Evolutionary conservation across 1,140 invertebrate species (phyloP).

Genomic region (Coenobita brevimanus): DNA sequence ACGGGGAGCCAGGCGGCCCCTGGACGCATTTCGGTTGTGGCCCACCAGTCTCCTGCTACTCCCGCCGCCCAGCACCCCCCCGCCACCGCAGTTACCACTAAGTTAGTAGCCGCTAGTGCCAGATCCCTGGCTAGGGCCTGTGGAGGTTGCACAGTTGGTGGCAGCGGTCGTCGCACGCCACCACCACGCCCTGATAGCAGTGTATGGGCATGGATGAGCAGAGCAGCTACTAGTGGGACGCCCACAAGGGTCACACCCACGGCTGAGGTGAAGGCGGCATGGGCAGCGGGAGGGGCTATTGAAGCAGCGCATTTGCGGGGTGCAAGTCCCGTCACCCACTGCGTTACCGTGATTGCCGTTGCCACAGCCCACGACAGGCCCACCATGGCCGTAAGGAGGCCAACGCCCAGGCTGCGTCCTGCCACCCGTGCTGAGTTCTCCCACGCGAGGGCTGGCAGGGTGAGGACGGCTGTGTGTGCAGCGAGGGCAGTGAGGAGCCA

Average conservation of each 20-base stretch:
- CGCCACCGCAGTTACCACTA: slow-evolving; percentile 59
- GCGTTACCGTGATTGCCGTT: slow-evolving; percentile 69
- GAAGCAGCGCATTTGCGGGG: slow-evolving; percentile 74
- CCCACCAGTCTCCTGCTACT: slow-evolving; percentile 68
- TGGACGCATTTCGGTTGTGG: slow-evolving; percentile 1
- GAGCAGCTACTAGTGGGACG: slow-evolving; percentile 76
- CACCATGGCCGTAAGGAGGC: slow-evolving; percentile 69
- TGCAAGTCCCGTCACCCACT: slow-evolving; percentile 61
- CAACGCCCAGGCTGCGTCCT: slow-evolving; percentile 75
- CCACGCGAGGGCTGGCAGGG: slow-evolving; percentile 78
- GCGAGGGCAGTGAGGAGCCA: slow-evolving; percentile 81
- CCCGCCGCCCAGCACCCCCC: slow-evolving; percentile 64
- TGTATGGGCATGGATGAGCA: slow-evolving; percentile 62
- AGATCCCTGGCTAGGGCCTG: slow-evolving; percentile 59
- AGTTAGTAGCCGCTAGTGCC: slow-evolving; percentile 64
- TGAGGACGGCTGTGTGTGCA: slow-evolving; percentile 80
- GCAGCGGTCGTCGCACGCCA: slow-evolving; percentile 40
- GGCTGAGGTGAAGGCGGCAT: slow-evolving; percentile 76
- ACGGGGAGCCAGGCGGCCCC: slow-evolving; percentile 57
- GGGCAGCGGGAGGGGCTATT: slow-evolving; percentile 71
- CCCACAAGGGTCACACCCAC: slow-evolving; percentile 73
- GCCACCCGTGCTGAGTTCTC: slow-evolving; percentile 74
- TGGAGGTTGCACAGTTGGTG: slow-evolving; percentile 47
- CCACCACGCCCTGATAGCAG: slow-evolving; percentile 57
- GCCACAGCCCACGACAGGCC: slow-evolving; percentile 53